phyloP scores from a whole-genome alignment of 2,888 invertebrate genomes.

The Acanthoscelides obtectus region DNA sequence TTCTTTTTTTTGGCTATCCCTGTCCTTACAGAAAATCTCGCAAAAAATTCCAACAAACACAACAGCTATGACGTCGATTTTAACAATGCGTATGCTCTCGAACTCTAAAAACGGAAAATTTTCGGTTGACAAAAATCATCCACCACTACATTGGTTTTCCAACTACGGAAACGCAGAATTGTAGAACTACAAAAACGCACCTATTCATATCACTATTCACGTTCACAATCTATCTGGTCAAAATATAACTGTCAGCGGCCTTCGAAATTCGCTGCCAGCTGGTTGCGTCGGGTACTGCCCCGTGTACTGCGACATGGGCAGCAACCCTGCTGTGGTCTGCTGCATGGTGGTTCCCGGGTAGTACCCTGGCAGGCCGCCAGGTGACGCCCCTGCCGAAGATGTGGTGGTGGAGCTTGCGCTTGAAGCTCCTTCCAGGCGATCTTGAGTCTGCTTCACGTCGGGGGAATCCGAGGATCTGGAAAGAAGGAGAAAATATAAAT shows the following conservation, averaged over 20 bases:
- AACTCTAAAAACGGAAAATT: no score
- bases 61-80: no score
- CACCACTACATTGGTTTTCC: no score
- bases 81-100: no score
- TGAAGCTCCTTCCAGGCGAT: slow-evolving; percentile 50
- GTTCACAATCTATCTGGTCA: slow-evolving; percentile 62
- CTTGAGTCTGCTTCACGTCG: slow-evolving; percentile 41
- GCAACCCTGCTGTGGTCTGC: slow-evolving; percentile 49
- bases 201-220: slow-evolving; percentile 30
- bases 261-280: slow-evolving; percentile 63
- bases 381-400: slow-evolving; percentile 63
- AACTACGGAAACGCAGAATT: no score
- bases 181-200: slow-evolving; percentile 9
- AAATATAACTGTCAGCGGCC: slow-evolving; percentile 75
- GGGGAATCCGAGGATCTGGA: slow-evolving; percentile 53
- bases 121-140: no score
- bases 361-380: slow-evolving; percentile 51
- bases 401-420: slow-evolving; percentile 55
- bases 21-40: no score
- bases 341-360: slow-evolving; percentile 53
- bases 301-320: slow-evolving; percentile 66
- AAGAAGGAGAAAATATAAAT: background rate
- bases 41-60: no score
- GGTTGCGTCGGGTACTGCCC: slow-evolving; percentile 52
- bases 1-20: no score